Base-by-base conservation (phyloP, 2,797 vertebrate species). In the Darevskia mixta region DNA sequence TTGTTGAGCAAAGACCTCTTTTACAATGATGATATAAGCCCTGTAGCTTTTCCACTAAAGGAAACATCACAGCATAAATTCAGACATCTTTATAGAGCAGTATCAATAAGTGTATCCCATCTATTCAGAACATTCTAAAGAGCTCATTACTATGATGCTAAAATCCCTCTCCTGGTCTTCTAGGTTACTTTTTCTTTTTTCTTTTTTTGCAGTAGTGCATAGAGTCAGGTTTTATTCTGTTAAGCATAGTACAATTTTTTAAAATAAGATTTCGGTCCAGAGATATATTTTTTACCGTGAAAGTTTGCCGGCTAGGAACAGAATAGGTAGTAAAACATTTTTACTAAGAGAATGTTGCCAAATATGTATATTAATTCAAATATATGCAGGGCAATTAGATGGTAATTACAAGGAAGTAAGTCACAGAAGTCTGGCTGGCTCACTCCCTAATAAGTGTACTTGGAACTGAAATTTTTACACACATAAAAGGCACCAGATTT, bases 41-140 rank as follows among this genome's bases (percentile, higher is more conserved):
- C 29, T 55, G 23, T 79, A 86, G 41, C 64, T 49, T 79, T 71
- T 23, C 23, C 18, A 67, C 18, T 66, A n/a, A 66, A 66, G 32
- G 35, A 77, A 69, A 35, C 41, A 32, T 75, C 15, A 20, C 38
- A 49, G n/a, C 29, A 86, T 78, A 78, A 78, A 78, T 78, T 67
- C 72, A 77, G 75, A 86, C 77, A 58, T 45, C 38, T 45, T 78
- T 67, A 32, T 45, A 66, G 29, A 78, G 45, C 32, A 77, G 61
- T 71, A 88, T 58, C 69, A 72, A 55, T 72, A 29, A 58, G 2
- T 61, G 3, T 7, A 55, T 72, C 72, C 32, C 20, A 64, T 71
- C 32, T 73, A 87, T 80, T 72, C 66, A 88, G 64, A 69, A 78
- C 45, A 23, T 58, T 88, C 29, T 45, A 67, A 6, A 29, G 61